Base-by-base conservation (phyloP, 2,888 invertebrate genomes). In the Tetrapedia diversipes region DNA sequence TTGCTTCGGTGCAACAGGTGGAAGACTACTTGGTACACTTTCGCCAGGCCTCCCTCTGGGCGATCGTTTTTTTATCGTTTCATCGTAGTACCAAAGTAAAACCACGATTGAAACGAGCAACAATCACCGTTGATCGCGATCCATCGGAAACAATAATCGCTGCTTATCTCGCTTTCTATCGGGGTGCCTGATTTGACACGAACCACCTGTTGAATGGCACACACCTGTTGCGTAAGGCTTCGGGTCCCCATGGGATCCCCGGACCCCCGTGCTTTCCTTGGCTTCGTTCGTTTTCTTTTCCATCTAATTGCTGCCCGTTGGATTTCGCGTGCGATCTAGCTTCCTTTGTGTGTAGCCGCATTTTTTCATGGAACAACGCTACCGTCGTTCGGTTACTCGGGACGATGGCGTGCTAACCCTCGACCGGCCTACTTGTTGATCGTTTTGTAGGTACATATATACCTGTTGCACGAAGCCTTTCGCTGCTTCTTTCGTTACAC, bases 381-480 rank as follows among this genome's bases (percentile, higher is more conserved):
- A n/a, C n/a, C n/a, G n/a, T n/a, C n/a, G n/a, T 22, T 45, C 68
- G 43, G 56, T 47, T 75, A 41, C 68, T 10, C 53, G 51, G 67
- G 41, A 47, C 34, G 24, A 60, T 66, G 68, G 24, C 29, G 60
- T 54, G 51, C 47, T 53, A 32, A 57, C 47, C 65, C 63, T 45
- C 16, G n/a, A 14, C 16, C 16, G 24, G n/a, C 39, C 7, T n/a
- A 86, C 84, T 84, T 87, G 85, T 86, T 84, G 84, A 85, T 87
- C 80, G 76, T 85, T 81, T 82, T 82, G 77, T 22, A 22, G 39
- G 32, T 87, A n/a, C n/a, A n/a, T n/a, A n/a, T n/a, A n/a, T n/a
- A 87, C 89, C 88, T 89, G 89, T 89, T 90, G 88, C 86, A 77
- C 66, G 66, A 76, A 73, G 47, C 67, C 77, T 57, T 43, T 41